Evolutionary conservation across 2,113 vertebrate genomes (phyloP).

Genomic region (Ifrita kowaldi): DNA sequence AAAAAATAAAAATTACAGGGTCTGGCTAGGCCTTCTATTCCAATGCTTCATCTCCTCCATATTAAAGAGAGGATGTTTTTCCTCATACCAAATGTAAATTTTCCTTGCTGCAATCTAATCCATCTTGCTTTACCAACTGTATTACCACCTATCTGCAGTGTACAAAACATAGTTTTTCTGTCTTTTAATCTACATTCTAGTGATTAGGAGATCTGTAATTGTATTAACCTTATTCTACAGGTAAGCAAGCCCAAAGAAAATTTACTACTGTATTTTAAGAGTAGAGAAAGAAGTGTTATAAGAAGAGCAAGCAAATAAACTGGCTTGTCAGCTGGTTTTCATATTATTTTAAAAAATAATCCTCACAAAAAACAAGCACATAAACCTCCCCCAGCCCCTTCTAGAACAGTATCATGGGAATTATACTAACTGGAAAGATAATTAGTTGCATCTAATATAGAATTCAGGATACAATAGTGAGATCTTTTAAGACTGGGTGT

Average conservation of each 20-base stretch:
- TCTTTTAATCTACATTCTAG: background rate
- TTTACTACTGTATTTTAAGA: background rate
- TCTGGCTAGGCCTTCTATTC: background rate
- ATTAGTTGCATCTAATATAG: background rate
- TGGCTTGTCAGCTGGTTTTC: background rate
- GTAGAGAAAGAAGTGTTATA: background rate
- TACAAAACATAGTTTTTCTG: background rate
- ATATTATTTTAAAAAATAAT: background rate
- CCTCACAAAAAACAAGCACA: background rate
- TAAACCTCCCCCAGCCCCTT: fast-evolving
- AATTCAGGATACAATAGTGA: background rate
- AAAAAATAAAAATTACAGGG: background rate
- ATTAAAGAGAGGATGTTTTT: background rate
- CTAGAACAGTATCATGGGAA: background rate
- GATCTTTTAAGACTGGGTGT: background rate
- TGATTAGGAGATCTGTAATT: background rate
- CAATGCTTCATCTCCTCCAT: background rate
- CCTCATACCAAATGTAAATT: background rate
- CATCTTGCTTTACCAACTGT: background rate
- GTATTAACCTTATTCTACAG: background rate
- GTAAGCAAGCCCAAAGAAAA: background rate
- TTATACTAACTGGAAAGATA: background rate
- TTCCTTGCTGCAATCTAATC: background rate
- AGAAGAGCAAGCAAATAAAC: background rate
- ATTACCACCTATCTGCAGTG: background rate